Conservation (phyloP, 2,888 invertebrate species). For the Sinelater perroti region DNA sequence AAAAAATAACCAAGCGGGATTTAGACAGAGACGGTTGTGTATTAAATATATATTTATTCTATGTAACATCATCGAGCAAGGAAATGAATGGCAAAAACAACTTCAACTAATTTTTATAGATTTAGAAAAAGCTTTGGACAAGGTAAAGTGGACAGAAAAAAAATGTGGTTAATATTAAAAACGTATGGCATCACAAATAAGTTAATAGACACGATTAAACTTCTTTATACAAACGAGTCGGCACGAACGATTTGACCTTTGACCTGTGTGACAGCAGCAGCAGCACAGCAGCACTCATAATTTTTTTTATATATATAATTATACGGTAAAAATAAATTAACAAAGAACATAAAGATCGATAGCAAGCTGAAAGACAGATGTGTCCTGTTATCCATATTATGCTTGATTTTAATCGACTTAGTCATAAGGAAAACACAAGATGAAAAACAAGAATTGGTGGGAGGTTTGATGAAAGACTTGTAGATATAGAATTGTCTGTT, state of each 20-base stretch:
- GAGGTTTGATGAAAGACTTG: no score
- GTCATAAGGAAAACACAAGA: background rate
- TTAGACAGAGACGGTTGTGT: conserved; percentile 6
- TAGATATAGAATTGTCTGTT: no score
- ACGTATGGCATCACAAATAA: background rate
- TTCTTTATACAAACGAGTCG: background rate
- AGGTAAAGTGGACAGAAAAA: background rate
- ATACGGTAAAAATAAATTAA: no score
- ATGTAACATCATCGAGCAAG: background rate
- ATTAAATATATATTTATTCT: background rate
- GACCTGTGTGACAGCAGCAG: no score
- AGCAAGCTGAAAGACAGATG: background rate
- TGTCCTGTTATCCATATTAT: conserved; percentile 1
- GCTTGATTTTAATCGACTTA: background rate
- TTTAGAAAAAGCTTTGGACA: conserved; percentile 5
- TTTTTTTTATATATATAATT: no score
- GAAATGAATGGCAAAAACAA: conserved; percentile 7
- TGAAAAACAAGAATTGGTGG: background rate
- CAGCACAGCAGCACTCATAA: no score
- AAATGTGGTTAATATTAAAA: conserved; percentile 9
- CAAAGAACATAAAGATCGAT: conserved; percentile 4
- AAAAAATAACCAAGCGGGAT: conserved; percentile 8
- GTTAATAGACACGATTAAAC: background rate
- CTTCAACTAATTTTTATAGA: background rate
- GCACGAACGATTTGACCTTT: no score